phyloP scores from a whole-genome alignment of 2,888 invertebrate species.

The Ectropis crepuscularia region DNA sequence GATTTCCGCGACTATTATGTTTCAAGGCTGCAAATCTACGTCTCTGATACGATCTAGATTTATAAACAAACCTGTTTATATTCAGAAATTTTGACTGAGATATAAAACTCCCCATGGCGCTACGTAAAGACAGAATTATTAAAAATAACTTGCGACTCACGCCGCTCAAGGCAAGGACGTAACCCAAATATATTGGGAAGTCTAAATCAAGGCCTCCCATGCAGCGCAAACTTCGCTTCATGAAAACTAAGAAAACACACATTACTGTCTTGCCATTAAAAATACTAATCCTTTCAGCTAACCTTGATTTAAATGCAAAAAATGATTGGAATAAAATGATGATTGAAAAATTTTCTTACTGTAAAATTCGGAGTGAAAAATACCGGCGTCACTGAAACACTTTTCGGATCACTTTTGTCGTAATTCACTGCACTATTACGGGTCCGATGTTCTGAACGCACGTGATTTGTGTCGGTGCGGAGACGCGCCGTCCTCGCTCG shows the following conservation, averaged over 20 bases:
- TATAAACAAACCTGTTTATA: slow-evolving; percentile 34
- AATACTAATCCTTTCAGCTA: not conserved
- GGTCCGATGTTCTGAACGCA: slow-evolving; percentile 30
- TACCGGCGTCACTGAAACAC: slow-evolving; percentile 27
- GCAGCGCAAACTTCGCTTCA: slow-evolving; percentile 13
- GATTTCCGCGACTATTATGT: not conserved
- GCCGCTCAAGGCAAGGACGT: slow-evolving; percentile 78
- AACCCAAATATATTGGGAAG: slow-evolving; percentile 68
- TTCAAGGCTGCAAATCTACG: slow-evolving; percentile 1
- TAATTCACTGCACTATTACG: slow-evolving; percentile 37
- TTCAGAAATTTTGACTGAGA: slow-evolving; percentile 44
- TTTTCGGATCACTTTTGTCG: slow-evolving; percentile 25
- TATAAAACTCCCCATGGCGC: slow-evolving; percentile 50
- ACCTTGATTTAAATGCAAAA: slow-evolving; percentile 1
- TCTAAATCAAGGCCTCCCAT: slow-evolving; percentile 73
- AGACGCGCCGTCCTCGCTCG: slow-evolving; percentile 49
- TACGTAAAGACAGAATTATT: slow-evolving; percentile 61
- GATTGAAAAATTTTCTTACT: slow-evolving; percentile 15
- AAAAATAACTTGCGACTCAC: slow-evolving; percentile 77
- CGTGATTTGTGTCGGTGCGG: slow-evolving; percentile 24
- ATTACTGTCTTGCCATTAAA: not conserved
- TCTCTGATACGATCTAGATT: slow-evolving; percentile 19
- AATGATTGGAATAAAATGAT: not conserved
- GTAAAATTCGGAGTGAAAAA: slow-evolving; percentile 11
- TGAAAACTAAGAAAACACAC: not conserved